A percentile compares a stretch with the other conserved stretches of the same genome.
Evolutionary conservation across 2,113 vertebrate species (phyloP).

Genomic region (Naja naja): DNA sequence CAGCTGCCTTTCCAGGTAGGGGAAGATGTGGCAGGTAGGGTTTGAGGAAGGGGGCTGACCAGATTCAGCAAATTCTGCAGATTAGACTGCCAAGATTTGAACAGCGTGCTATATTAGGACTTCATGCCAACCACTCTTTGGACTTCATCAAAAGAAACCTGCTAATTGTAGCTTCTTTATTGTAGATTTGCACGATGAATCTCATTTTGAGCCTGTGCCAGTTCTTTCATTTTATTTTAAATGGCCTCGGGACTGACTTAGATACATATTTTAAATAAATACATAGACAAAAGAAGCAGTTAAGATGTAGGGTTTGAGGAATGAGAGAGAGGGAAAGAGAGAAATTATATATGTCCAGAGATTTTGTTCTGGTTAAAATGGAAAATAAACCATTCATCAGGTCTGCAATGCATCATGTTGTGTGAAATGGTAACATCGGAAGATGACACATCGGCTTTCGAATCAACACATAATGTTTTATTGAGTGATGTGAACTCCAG

Average conservation of each 20-base stretch:
- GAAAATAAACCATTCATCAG: neutral
- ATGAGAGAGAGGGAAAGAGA: neutral
- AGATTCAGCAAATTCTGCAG: neutral
- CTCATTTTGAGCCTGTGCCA: neutral
- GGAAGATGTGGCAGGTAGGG: neutral
- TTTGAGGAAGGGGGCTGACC: neutral
- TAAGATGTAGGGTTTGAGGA: neutral
- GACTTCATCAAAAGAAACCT: neutral
- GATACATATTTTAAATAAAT: neutral
- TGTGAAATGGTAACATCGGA: neutral
- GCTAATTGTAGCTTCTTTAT: neutral
- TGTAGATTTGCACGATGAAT: neutral
- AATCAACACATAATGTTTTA: neutral
- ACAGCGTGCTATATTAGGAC: neutral
- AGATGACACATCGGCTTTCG: neutral
- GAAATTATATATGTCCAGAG: neutral
- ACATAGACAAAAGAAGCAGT: neutral
- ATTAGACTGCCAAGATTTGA: neutral
- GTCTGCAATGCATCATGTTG: neutral
- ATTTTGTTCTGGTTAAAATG: neutral
- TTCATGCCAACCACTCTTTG: neutral
- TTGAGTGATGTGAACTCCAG: neutral
- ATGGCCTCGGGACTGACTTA: neutral
- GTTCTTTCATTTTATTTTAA: neutral
- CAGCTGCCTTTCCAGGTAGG: neutral